These are phyloP conservation scores for Tapirus indicus DNA, from an alignment of 2,797 vertebrate species.

Conservation along the genomic window DNA sequence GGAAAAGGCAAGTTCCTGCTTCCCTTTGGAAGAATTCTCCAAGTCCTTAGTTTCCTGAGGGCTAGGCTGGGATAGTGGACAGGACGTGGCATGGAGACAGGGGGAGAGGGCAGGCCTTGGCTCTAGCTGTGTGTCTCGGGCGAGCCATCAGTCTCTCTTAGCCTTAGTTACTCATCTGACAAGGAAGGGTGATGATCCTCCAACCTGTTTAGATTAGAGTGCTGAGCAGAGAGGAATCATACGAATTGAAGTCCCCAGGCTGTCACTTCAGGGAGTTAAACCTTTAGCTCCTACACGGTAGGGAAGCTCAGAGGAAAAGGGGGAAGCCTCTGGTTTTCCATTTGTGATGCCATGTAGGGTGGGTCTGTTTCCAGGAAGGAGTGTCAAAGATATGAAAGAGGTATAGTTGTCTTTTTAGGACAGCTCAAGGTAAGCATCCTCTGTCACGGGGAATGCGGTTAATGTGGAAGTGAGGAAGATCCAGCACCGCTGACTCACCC, in stretches of 20 bases:
- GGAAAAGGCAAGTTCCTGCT: neutral
- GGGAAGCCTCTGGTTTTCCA: neutral
- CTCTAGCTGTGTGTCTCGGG: neutral
- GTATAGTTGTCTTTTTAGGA: neutral
- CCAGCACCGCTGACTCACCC: no score
- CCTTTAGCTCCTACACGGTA: neutral
- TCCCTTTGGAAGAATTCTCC: neutral
- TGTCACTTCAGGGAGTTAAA: neutral
- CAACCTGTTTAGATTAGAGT: neutral
- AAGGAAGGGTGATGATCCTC: no score
- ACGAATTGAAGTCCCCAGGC: neutral
- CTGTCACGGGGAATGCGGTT: neutral
- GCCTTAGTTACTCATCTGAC: neutral
- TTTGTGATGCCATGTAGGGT: neutral
- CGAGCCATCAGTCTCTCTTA: neutral
- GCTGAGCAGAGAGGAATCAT: neutral
- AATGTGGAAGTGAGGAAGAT: neutral
- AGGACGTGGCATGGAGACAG: neutral
- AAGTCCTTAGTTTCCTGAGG: neutral
- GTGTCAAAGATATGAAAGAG: neutral
- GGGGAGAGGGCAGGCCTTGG: fast-evolving
- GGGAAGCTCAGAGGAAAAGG: neutral
- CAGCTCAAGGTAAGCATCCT: neutral
- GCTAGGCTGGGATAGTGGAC: neutral
- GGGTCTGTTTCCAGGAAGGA: neutral